A percentile compares a stretch with the other conserved stretches of the same genome.
phyloP scores from a whole-genome alignment of 2,888 invertebrate species.

The Eudasyphora cyanicolor region DNA sequence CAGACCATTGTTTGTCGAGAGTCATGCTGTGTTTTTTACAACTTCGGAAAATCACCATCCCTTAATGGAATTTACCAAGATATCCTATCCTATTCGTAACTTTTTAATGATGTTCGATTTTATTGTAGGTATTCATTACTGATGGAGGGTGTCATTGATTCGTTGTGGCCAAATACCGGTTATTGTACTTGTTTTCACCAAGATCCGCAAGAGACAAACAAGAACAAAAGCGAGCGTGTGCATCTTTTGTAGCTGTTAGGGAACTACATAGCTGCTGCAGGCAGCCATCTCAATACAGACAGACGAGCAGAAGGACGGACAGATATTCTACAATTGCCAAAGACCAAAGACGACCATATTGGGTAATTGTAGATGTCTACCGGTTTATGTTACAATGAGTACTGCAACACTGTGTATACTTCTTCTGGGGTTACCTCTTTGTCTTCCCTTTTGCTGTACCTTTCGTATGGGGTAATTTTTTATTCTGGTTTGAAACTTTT shows the following conservation, averaged over 20 bases:
- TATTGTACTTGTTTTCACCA: background rate
- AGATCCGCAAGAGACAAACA: background rate
- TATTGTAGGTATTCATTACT: no score
- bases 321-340: slow-evolving; percentile 47
- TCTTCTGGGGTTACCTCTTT: background rate
- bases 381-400: slow-evolving; percentile 43
- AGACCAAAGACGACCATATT: slow-evolving; percentile 52
- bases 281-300: no score
- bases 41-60: no score
- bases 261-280: background rate
- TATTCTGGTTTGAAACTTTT: background rate
- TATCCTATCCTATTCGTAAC: no score
- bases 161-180: background rate
- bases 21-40: no score
- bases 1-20: no score
- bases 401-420: background rate
- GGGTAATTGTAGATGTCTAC: slow-evolving; percentile 53
- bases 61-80: no score
- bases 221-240: background rate
- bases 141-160: background rate
- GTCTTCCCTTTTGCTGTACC: background rate
- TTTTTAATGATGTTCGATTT: no score
- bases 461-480: background rate
- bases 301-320: no score
- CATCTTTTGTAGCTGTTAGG: background rate